Conservation (phyloP, 92 coral and sea anemone genomes). For the Porites evermanni region DNA sequence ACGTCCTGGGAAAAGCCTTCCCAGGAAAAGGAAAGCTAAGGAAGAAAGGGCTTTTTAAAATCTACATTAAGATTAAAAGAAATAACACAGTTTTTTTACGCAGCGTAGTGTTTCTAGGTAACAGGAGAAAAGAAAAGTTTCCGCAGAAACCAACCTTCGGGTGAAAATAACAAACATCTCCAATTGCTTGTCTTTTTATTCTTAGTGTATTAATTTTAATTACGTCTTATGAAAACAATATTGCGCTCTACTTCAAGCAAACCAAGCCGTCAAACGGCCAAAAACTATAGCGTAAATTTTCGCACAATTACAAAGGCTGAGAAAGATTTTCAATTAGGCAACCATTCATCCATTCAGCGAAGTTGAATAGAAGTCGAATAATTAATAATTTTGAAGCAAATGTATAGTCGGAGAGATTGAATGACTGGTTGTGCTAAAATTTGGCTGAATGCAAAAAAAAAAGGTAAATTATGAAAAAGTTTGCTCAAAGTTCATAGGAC, state of each 20-base stretch:
- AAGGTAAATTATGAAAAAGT: background rate
- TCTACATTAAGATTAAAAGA: background rate
- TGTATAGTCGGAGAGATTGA: background rate
- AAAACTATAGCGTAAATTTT: background rate
- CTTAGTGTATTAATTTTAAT: background rate
- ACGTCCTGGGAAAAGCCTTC: too few relatives aligned
- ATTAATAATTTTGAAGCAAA: background rate
- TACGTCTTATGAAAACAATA: background rate
- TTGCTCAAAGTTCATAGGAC: background rate
- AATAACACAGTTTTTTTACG: slow-evolving; percentile 3
- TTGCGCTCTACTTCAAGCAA: background rate
- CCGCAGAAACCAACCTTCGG: background rate
- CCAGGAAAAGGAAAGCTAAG: too few relatives aligned
- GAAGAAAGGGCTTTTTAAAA: background rate
- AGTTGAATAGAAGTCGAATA: background rate
- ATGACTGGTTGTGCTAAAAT: too few relatives aligned
- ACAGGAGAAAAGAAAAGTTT: background rate
- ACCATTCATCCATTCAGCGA: background rate
- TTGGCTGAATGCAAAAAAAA: background rate
- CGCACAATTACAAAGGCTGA: background rate
- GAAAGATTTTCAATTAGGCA: background rate
- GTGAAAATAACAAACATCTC: background rate
- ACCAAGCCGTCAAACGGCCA: background rate
- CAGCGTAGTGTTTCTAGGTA: background rate
- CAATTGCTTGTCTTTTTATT: background rate